Evolutionary conservation across 35 echinoderm and acorn worm genomes (phyloP), one percentile per base, ranked within the genome.

Genomic region (Strongylocentrotus purpuratus): DNA sequence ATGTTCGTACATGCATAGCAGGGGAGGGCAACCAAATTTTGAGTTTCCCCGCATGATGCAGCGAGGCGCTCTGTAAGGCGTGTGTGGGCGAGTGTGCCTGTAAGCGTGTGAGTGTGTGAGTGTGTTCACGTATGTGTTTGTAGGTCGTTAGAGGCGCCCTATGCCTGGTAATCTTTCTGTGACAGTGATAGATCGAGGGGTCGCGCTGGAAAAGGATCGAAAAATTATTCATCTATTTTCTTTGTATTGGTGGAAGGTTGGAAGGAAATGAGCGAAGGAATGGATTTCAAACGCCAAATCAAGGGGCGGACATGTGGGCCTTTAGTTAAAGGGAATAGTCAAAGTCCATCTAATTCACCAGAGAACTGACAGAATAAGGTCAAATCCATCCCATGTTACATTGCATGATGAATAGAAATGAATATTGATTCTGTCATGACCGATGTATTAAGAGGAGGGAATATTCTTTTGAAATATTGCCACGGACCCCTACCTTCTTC

Each of bases 161-260:
- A n/a, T 78, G 65, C 28, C 65, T 78, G 65, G 65, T 78, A 78
- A 78, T 78, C 65, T n/a, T 8, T n/a, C 65, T 18, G 7, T 78
- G 65, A 78, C 65, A 78, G 65, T 78, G 65, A 78, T 18, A 78
- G 65, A 78, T 78, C 22, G 65, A 18, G 8, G 25, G 65, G 65
- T 78, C 65, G 65, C 65, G 65, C 65, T 78, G 65, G 65, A 22
- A 78, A 78, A 78, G 65, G 65, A 78, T 78, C 65, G 65, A 78
- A 78, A 78, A 78, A 28, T 78, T 78, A 78, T 78, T 78, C 28
- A 15, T 78, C 28, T 78, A 28, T 78, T 78, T 78, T n/a, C 65
- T 22, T 78, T 78, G 22, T 28, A 78, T 78, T 78, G 65, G 65
- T 78, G 28, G 65, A n/a, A 78, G 65, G 65, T 78, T 59, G 25